Percentiles rank a stretch among this genome's conserved stretches.
phyloP scores from a whole-genome alignment of 2,888 invertebrate species.

The Nemapogon koenigi region DNA sequence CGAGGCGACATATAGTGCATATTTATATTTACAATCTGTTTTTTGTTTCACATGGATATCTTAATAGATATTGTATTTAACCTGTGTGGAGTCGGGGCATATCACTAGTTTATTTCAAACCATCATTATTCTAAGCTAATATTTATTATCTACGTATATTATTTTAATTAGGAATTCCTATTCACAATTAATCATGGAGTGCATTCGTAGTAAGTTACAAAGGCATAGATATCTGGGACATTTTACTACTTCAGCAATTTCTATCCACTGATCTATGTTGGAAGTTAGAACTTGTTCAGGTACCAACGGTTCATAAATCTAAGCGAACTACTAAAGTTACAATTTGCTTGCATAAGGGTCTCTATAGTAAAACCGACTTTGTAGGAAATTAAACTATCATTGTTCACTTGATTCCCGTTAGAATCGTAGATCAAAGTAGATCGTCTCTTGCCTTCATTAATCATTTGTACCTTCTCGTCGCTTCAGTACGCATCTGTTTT shows the following conservation, averaged over 20 bases:
- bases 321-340: conserved; percentile 26
- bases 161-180: no score
- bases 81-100: no score
- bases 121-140: no score
- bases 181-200: no score
- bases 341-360: conserved; percentile 26
- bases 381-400: background rate
- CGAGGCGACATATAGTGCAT: no score
- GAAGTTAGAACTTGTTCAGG: conserved; percentile 8
- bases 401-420: conserved; percentile 1
- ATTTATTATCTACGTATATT: no score
- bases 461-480: no score
- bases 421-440: background rate
- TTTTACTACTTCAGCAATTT: conserved; percentile 7
- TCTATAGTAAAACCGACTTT: conserved; percentile 21
- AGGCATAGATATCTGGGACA: conserved; percentile 4
- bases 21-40: no score
- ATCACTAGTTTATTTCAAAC: no score
- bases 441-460: conserved; percentile 1
- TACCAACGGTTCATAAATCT: conserved; percentile 25
- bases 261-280: conserved; percentile 5
- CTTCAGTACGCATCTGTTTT: background rate
- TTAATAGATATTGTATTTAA: no score
- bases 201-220: no score
- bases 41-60: no score